Evolutionary conservation across 2,797 vertebrate genomes (phyloP).

Genomic region (Falco biarmicus): DNA sequence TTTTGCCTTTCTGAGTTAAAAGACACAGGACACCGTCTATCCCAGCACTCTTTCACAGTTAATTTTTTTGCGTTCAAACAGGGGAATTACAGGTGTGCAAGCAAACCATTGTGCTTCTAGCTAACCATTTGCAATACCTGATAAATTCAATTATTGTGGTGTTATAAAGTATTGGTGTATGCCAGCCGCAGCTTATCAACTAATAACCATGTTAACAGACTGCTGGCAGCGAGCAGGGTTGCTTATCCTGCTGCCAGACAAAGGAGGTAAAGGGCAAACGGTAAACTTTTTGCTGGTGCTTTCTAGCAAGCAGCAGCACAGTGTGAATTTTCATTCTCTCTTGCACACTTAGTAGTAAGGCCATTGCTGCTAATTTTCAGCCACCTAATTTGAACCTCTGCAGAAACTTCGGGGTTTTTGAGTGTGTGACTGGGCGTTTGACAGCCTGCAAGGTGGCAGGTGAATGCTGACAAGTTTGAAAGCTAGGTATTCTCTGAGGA

Average conservation of each 20-base stretch:
- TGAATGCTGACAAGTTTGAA: slow-evolving; percentile 1
- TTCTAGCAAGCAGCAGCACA: background rate
- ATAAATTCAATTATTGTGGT: background rate
- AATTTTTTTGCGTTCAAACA: background rate
- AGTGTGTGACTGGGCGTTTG: background rate
- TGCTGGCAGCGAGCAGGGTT: background rate
- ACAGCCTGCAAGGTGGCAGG: background rate
- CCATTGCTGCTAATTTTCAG: background rate
- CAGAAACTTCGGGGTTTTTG: background rate
- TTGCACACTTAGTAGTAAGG: background rate
- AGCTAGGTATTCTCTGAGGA: background rate
- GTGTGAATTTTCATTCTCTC: background rate
- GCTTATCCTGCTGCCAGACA: background rate
- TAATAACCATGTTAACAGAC: background rate
- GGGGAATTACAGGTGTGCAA: background rate
- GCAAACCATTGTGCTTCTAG: background rate
- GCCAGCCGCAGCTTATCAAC: background rate
- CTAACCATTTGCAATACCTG: background rate
- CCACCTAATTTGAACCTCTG: background rate
- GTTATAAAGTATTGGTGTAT: background rate
- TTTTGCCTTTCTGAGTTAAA: background rate
- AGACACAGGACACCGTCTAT: background rate
- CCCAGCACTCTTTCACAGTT: background rate
- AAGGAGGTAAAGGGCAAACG: background rate
- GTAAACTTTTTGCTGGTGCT: background rate